Conservation (phyloP, 2,888 invertebrate genomes). For the Drosophila mulleri region DNA sequence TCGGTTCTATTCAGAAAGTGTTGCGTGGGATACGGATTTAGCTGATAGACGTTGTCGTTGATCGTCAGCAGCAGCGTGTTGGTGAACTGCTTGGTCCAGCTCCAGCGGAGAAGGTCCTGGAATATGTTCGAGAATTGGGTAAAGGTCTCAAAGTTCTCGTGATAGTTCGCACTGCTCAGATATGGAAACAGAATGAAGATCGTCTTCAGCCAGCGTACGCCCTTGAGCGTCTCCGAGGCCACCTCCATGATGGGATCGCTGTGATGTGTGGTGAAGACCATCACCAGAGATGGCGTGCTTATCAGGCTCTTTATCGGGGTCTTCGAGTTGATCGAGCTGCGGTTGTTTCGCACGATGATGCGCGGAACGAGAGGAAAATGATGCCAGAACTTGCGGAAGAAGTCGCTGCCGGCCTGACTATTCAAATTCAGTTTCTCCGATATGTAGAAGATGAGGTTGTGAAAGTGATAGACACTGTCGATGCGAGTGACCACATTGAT, state of each 20-base stretch:
- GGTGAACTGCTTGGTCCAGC: conserved; percentile 73
- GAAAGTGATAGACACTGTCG: conserved; percentile 60
- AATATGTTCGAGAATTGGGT: conserved; percentile 37
- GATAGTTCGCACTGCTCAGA: conserved; percentile 25
- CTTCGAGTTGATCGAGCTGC: conserved; percentile 13
- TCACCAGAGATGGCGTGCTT: conserved; percentile 69
- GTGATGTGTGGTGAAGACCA: conserved; percentile 68
- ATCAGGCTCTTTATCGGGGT: conserved; percentile 57
- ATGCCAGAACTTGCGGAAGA: conserved; percentile 61
- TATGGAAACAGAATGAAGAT: conserved; percentile 71
- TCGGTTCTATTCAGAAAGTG: conserved; percentile 64
- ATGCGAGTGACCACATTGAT: conserved; percentile 60
- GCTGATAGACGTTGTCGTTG: conserved; percentile 59
- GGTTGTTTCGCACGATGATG: conserved; percentile 47
- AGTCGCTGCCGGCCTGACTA: conserved; percentile 34
- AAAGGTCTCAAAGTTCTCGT: conserved; percentile 29
- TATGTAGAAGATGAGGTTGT: conserved; percentile 75
- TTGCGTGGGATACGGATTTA: conserved; percentile 69
- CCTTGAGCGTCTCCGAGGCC: conserved; percentile 59
- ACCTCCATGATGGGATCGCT: conserved; percentile 77
- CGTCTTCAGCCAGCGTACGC: conserved; percentile 70
- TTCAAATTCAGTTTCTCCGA: conserved; percentile 65
- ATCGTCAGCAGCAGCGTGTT: conserved; percentile 70
- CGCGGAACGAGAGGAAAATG: conserved; percentile 63
- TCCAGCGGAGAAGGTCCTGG: conserved; percentile 58